Evolutionary conservation across 2,113 vertebrate genomes (phyloP), one percentile per base, ranked within the genome.

Genomic region (Scartelaos histophorus): DNA sequence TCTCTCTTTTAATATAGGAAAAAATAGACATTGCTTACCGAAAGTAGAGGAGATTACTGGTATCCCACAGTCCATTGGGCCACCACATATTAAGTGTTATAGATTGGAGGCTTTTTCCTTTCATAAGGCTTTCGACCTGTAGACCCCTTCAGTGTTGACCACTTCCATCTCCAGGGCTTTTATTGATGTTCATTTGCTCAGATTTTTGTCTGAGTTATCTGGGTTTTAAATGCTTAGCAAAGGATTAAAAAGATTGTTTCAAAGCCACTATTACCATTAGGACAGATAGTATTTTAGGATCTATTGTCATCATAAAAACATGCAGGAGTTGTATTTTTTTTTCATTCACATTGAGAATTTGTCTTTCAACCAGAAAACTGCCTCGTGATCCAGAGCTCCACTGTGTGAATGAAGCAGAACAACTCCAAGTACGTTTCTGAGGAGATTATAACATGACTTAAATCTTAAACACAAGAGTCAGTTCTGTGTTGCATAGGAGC

Each of bases 51-150:
- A 61, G 58, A 61, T 61, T 61, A 34, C 58, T 61, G 58, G 58
- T 61, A 61, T 61, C 25, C 25, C 25, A 17, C 15, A 29, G 58
- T 34, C 11, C 58, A 34, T 34, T 34, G 58, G 25, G 25, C 58
- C 58, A 34, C 58, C 56, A 58, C 56, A 25, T 61, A 34, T 29
- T 61, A 61, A 61, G 58, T 61, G 24, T 16, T 61, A 61, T 61
- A 15, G 58, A 61, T 61, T 61, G 25, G 25, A 61, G 17, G 58
- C 24, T 61, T 61, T 61, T 61, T 61, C 58, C 58, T 29, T 16
- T 16, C 58, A 34, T 17, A 34, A 13, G 58, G 15, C 58, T 61
- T 7, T 15, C 13, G 15, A 34, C 25, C 22, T 24, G 21, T 13
- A 25, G 56, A 58, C 56, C 56, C 24, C 25, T 34, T 61, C 24